A percentile compares a stretch with the other conserved stretches of the same genome.
Conservation (phyloP, 1,140 invertebrate species). For the Portunus trituberculatus region DNA sequence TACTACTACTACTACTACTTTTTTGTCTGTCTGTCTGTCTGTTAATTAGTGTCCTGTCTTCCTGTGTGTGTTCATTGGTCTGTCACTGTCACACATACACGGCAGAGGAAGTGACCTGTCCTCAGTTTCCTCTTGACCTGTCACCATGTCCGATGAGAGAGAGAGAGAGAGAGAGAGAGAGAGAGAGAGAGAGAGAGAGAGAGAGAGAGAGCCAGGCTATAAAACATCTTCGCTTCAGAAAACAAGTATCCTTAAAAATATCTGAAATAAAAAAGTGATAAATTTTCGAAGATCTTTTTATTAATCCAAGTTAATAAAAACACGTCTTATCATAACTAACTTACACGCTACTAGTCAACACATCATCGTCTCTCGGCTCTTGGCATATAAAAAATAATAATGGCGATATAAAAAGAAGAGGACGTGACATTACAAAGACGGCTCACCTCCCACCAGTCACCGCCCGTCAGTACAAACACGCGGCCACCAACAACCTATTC, state of each 20-base stretch:
- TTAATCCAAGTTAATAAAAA: slow-evolving; percentile 25
- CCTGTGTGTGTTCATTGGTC: not conserved
- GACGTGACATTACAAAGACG: no score
- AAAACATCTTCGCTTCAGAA: no score
- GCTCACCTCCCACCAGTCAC: no score
- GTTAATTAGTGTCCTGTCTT: not conserved
- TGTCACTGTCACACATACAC: slow-evolving; percentile 24
- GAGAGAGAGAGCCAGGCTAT: not conserved
- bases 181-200: slow-evolving; percentile 52
- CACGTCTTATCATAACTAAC: not conserved
- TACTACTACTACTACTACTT: not conserved
- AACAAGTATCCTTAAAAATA: no score
- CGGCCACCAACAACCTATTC: no score
- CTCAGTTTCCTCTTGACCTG: not conserved
- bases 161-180: not conserved
- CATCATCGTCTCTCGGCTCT: not conserved
- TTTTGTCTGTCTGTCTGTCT: not conserved
- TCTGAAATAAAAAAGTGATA: no score
- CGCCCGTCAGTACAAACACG: no score
- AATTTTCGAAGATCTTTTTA: not conserved
- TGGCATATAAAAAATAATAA: not conserved
- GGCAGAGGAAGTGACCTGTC: not conserved
- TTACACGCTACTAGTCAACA: not conserved
- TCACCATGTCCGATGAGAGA: not conserved
- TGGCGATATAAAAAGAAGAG: no score